Base-by-base conservation (phyloP, 2,888 invertebrate species). In the Tetrapedia diversipes region DNA sequence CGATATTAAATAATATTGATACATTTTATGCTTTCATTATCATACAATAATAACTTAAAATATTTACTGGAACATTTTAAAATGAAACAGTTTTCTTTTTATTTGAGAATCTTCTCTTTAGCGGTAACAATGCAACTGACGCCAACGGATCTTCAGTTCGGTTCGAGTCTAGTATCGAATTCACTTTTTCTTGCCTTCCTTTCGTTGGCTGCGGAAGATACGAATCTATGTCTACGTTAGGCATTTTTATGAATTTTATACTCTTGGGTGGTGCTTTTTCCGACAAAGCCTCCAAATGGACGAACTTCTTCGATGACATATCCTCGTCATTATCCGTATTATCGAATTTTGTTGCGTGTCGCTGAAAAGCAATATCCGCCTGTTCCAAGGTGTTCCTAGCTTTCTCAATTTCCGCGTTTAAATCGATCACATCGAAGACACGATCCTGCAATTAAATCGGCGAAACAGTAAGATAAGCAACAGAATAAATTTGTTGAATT, bases 341-440 rank as follows among this genome's bases (percentile, higher is more conserved):
- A 69, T 91, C 88, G 63, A 91, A 91, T 71, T 89, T 91, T 1
- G 86, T 82, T 0, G 90, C 90, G 66, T 92, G 91, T 10, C 87
- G 87, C 51, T 88, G 88, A 66, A 92, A 92, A 4, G 87, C 86
- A 0, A 67, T 64, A 19, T 88, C 91, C 0, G 91, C 91, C 0
- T 84, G 89, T n/a, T 87, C 89, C 49, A 92, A 67, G 1, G 90
- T 91, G 4, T 27, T 81, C 66, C 86, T 89, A 0, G 91, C 91
- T 54, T 88, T 89, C 56, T 89, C 87, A 16, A 92, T 92, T 61
- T 92, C 91, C 0, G 90, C 90, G 37, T 87, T 88, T 47, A 92
- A 81, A 69, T 92, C 90, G n/a, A 90, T 89, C 86, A 90, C 89
- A 61, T 92, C 91, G 75, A 91, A 92, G 64, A 92, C 86, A 64